Conservation (phyloP, 2,113 vertebrate genomes). For the Xenopus borealis region DNA sequence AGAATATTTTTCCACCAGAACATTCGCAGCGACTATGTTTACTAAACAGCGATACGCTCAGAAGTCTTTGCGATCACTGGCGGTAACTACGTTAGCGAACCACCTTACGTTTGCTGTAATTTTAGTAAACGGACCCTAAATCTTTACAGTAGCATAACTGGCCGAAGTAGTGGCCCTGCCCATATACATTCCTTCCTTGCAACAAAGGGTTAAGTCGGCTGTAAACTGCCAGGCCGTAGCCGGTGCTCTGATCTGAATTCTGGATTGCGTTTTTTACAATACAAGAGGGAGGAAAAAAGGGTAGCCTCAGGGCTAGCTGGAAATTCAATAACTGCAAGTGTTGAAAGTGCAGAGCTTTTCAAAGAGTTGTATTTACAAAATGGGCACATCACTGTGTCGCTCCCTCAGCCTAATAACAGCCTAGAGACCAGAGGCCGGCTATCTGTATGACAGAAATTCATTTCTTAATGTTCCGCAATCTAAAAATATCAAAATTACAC, state of each 20-base stretch:
- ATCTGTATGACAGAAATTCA: slow-evolving; percentile 31
- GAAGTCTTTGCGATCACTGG: no score
- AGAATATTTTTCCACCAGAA: no score
- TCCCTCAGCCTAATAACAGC: slow-evolving; percentile 32
- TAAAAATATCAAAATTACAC: slow-evolving; percentile 55
- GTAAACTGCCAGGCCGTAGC: slow-evolving; percentile 6
- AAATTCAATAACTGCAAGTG: slow-evolving; percentile 56
- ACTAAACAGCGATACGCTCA: no score
- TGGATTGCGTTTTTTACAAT: slow-evolving; percentile 17
- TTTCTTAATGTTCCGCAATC: slow-evolving; percentile 50
- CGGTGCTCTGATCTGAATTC: slow-evolving; percentile 13
- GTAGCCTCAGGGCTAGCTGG: slow-evolving; percentile 41
- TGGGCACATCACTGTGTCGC: neutral
- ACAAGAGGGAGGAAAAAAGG: slow-evolving; percentile 12
- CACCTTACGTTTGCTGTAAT: no score
- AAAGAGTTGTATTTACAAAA: slow-evolving; percentile 41
- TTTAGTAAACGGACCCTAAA: no score
- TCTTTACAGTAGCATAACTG: slow-evolving; percentile 20
- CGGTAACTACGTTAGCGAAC: no score
- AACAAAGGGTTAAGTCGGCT: slow-evolving; percentile 14
- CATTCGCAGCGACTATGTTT: no score
- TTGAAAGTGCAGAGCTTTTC: slow-evolving; percentile 44
- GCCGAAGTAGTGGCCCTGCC: slow-evolving; percentile 15
- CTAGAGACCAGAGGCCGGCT: neutral
- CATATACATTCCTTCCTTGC: slow-evolving; percentile 31